These are phyloP conservation scores for Phania funesta DNA, from an alignment of 2,888 invertebrate genomes.

Conservation along the genomic window DNA sequence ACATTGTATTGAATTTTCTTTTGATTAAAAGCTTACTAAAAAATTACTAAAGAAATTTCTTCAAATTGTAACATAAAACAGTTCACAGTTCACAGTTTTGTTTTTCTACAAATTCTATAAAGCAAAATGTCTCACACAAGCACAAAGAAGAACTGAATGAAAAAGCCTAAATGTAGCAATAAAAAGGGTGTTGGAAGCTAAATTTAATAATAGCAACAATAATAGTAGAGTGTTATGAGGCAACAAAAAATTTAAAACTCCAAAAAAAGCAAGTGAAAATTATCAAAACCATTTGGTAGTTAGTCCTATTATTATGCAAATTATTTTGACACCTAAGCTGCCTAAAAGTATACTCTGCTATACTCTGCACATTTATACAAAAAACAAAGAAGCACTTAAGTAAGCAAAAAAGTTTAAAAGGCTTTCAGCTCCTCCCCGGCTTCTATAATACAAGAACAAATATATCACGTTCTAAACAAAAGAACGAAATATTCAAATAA, in stretches of 20 bases:
- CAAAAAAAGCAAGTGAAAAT: constrained; percentile 45
- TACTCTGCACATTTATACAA: constrained; percentile 4
- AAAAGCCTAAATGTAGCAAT: background rate
- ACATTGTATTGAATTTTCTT: no score
- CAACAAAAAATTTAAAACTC: background rate
- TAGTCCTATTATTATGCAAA: constrained; percentile 63
- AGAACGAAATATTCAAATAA: constrained; percentile 9
- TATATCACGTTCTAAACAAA: constrained; percentile 26
- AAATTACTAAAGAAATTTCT: no score
- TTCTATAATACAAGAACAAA: background rate
- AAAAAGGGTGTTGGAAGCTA: constrained; percentile 43
- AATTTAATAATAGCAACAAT: constrained; percentile 42
- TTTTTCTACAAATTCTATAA: no score
- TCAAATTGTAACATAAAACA: no score
- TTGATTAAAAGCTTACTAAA: no score
- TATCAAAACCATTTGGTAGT: constrained; percentile 61
- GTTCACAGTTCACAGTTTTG: no score
- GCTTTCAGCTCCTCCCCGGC: background rate
- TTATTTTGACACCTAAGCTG: constrained; percentile 61
- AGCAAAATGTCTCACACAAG: constrained; percentile 44
- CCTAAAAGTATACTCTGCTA: constrained; percentile 27
- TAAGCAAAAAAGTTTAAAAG: background rate
- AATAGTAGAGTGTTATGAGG: constrained; percentile 20
- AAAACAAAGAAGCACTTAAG: background rate
- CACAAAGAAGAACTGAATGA: constrained; percentile 32